Conservation (phyloP, 1,140 invertebrate genomes). For the Heliconius nattereri region DNA sequence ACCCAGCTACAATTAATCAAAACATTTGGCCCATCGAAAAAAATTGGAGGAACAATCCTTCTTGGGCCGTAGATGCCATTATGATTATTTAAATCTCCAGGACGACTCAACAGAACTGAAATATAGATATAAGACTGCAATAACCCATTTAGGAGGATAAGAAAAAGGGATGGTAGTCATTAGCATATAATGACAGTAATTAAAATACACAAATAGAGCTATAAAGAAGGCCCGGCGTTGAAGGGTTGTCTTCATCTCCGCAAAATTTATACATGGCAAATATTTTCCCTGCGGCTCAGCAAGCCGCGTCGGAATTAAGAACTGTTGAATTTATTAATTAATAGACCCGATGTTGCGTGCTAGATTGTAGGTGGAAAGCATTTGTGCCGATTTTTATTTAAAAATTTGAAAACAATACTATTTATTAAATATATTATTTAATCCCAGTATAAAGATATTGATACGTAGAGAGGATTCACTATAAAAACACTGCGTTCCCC, state of each 20-base stretch:
- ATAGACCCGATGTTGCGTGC: slow-evolving; percentile 69
- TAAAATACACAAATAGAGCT: slow-evolving; percentile 83
- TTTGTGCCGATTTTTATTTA: neutral
- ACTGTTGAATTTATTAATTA: slow-evolving; percentile 81
- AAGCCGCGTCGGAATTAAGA: slow-evolving; percentile 69
- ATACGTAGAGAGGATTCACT: too few species aligned
- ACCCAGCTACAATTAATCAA: slow-evolving; percentile 76
- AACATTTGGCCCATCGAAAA: slow-evolving; percentile 62
- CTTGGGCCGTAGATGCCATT: slow-evolving; percentile 54
- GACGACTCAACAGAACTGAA: slow-evolving; percentile 65
- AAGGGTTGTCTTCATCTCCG: slow-evolving; percentile 81
- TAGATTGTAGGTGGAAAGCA: slow-evolving; percentile 23
- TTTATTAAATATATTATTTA: too few species aligned
- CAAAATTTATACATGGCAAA: slow-evolving; percentile 80
- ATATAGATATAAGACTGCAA: slow-evolving; percentile 77
- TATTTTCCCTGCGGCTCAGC: slow-evolving; percentile 73
- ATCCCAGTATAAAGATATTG: too few species aligned
- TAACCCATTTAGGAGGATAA: slow-evolving; percentile 80
- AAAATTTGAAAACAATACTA: too few species aligned
- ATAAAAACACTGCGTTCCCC: too few species aligned
- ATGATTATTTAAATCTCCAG: slow-evolving; percentile 78
- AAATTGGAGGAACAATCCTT: slow-evolving; percentile 71
- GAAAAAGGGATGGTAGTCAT: slow-evolving; percentile 82
- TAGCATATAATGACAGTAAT: slow-evolving; percentile 83
- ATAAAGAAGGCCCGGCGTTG: slow-evolving; percentile 78